Conservation (phyloP, 2,113 vertebrate species). For the Calonectris borealis region DNA sequence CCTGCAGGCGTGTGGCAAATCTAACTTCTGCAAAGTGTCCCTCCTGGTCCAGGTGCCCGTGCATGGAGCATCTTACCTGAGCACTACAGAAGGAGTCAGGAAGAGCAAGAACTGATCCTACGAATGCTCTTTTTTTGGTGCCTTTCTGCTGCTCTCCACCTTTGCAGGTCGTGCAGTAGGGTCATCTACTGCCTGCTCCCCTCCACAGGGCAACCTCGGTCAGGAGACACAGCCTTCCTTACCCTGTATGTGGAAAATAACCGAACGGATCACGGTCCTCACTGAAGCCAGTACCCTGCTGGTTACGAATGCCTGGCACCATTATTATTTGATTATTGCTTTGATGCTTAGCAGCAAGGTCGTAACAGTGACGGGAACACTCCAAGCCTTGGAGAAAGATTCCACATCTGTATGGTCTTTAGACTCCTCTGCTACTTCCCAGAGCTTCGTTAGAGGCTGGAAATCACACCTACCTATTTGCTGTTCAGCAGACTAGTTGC, state of each 20-base stretch:
- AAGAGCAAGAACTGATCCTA: neutral
- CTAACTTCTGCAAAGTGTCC: neutral
- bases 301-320: neutral
- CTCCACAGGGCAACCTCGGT: neutral
- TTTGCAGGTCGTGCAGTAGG: neutral
- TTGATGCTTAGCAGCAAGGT: neutral
- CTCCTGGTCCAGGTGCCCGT: neutral
- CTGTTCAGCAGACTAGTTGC: neutral
- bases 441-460: neutral
- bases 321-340: neutral
- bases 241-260: neutral
- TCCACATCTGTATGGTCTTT: accelerated
- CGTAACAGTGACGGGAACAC: neutral
- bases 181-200: neutral
- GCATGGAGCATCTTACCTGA: neutral
- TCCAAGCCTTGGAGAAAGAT: neutral
- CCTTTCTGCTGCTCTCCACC: neutral
- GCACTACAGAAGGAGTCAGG: accelerated
- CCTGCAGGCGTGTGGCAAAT: neutral
- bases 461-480: neutral
- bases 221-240: neutral
- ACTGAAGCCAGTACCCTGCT: neutral
- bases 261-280: neutral
- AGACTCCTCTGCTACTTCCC: neutral
- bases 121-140: neutral